Conservation (phyloP, 1,140 invertebrate species). For the Harpegnathos saltator region DNA sequence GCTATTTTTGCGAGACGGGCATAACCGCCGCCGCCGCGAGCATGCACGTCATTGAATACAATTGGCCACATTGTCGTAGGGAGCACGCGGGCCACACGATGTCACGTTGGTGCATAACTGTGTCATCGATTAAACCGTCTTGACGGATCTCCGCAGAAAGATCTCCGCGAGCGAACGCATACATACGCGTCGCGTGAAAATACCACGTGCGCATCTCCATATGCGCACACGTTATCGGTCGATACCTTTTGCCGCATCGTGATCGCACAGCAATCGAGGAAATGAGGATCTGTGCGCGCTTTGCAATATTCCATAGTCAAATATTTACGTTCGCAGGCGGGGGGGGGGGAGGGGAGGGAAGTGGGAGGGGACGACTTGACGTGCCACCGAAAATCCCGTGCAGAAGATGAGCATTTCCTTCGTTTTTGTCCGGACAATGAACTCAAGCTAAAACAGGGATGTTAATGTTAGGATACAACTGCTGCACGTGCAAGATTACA, state of each 20-base stretch:
- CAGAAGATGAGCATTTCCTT: too few species aligned
- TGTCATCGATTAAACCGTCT: constrained; percentile 69
- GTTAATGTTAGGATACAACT: constrained; percentile 14
- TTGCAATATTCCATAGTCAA: too few species aligned
- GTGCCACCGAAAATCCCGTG: too few species aligned
- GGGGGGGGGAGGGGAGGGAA: too few species aligned
- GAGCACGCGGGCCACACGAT: constrained; percentile 60
- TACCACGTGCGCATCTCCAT: too few species aligned
- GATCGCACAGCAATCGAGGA: too few species aligned
- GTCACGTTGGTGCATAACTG: constrained; percentile 56
- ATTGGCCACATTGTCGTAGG: constrained; percentile 61
- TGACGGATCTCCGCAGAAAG: constrained; percentile 19
- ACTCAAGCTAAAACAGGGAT: not conserved
- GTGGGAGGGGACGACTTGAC: too few species aligned
- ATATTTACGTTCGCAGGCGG: too few species aligned
- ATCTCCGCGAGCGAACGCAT: constrained; percentile 1
- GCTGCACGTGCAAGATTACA: constrained; percentile 19
- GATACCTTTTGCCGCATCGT: too few species aligned
- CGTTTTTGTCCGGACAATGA: not conserved
- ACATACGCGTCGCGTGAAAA: not conserved
- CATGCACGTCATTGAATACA: constrained; percentile 65
- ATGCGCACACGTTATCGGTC: too few species aligned
- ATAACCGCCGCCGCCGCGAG: constrained; percentile 59
- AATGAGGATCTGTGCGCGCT: too few species aligned
- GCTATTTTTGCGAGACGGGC: constrained; percentile 65